A percentile compares a stretch with the other conserved stretches of the same genome.
Conservation (phyloP, 37 sponge, comb jelly and placozoan species). For the Geodia barretti region DNA sequence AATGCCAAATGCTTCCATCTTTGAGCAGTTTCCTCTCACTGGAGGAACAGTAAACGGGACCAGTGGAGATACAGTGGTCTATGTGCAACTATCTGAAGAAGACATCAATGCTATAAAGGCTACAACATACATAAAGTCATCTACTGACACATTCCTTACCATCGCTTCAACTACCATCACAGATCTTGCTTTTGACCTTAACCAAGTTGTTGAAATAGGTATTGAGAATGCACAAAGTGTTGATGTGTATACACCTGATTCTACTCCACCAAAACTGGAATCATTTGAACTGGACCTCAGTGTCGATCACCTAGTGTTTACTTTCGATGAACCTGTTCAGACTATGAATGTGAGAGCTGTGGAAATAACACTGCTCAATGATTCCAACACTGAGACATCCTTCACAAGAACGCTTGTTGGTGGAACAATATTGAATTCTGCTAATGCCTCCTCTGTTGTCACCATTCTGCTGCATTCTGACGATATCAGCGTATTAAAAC, state of each 20-base stretch:
- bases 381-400: slow-evolving; percentile 20
- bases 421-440: slow-evolving; percentile 50
- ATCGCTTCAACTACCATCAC: slow-evolving; percentile 52
- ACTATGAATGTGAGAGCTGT: slow-evolving; percentile 17
- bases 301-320: slow-evolving; percentile 49
- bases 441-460: slow-evolving; percentile 36
- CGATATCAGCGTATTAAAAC: slow-evolving; percentile 73
- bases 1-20: slow-evolving; percentile 57
- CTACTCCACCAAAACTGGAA: slow-evolving; percentile 55
- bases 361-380: slow-evolving; percentile 51
- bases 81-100: slow-evolving; percentile 35
- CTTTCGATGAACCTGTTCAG: slow-evolving; percentile 79
- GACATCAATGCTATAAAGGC: slow-evolving; percentile 75
- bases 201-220: slow-evolving; percentile 44
- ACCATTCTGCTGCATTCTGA: slow-evolving; percentile 25
- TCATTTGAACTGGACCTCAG: slow-evolving; percentile 67
- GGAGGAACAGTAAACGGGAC: slow-evolving; percentile 34
- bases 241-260: slow-evolving; percentile 52
- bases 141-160: slow-evolving; percentile 61
- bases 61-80: slow-evolving; percentile 58
- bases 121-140: slow-evolving; percentile 40
- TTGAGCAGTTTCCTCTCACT: slow-evolving; percentile 59
- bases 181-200: slow-evolving; percentile 54
- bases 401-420: slow-evolving; percentile 52
- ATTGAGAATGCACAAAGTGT: slow-evolving; percentile 42